Percentiles rank a stretch among this genome's conserved stretches.
Evolutionary conservation across 1,140 invertebrate genomes (phyloP).

Genomic region (Gryllus bimaculatus): DNA sequence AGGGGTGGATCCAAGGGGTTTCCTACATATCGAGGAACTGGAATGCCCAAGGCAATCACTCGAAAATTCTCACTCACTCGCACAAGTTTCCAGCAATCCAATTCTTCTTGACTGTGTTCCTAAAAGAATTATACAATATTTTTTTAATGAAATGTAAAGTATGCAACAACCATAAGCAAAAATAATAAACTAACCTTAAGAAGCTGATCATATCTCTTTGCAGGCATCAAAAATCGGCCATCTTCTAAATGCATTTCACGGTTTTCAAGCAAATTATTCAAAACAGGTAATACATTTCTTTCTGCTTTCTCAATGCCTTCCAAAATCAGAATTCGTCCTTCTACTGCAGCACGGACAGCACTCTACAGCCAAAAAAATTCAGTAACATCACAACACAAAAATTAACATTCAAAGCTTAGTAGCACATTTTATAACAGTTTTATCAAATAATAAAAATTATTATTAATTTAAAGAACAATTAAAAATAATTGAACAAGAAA

Average conservation of each 20-base stretch:
- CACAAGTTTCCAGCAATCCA: slow-evolving; percentile 79
- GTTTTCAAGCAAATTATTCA: slow-evolving; percentile 99
- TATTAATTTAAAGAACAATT: no score
- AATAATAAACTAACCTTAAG: slow-evolving; percentile 50
- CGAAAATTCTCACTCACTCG: slow-evolving; percentile 85
- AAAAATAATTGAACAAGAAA: no score
- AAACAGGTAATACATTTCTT: slow-evolving; percentile 87
- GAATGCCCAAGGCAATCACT: slow-evolving; percentile 81
- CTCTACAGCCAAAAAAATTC: slow-evolving; percentile 42
- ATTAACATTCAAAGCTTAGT: not conserved
- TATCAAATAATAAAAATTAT: not conserved
- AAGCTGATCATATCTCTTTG: slow-evolving; percentile 82
- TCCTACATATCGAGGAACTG: slow-evolving; percentile 79
- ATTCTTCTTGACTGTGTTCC: slow-evolving; percentile 65
- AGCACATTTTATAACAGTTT: not conserved
- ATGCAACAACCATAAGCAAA: not conserved
- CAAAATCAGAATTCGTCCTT: slow-evolving; percentile 83
- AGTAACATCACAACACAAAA: not conserved
- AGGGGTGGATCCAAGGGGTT: slow-evolving; percentile 93
- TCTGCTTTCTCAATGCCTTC: slow-evolving; percentile 98
- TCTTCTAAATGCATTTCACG: slow-evolving; percentile 97
- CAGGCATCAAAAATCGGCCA: slow-evolving; percentile 84
- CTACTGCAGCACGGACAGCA: slow-evolving; percentile 79
- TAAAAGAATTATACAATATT: slow-evolving; percentile 33
- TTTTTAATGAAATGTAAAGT: slow-evolving; percentile 19